Percentiles rank a stretch among this genome's conserved stretches.
These are phyloP conservation scores for Hirtodrosophila confusa DNA, from an alignment of 2,888 invertebrate species.

Conservation along the genomic window DNA sequence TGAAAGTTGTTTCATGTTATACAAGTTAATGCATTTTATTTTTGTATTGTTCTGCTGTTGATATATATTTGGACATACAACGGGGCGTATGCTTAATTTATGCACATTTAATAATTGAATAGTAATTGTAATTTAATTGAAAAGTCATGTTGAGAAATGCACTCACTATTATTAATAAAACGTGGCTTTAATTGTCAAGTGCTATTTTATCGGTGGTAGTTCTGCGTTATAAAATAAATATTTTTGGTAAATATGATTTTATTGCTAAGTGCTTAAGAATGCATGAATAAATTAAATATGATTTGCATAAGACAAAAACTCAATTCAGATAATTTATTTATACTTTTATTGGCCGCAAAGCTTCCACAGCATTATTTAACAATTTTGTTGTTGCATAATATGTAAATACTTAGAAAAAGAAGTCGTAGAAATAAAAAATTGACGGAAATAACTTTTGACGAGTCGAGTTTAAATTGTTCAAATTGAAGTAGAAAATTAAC, in stretches of 20 bases:
- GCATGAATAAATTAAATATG: constrained; percentile 7
- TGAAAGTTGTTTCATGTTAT: constrained; percentile 16
- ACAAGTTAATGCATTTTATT: constrained; percentile 8
- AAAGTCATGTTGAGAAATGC: constrained; percentile 40
- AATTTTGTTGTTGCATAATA: not conserved
- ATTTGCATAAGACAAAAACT: constrained; percentile 16
- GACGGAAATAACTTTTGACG: not conserved
- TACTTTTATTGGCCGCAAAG: constrained; percentile 43
- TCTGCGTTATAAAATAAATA: constrained; percentile 38
- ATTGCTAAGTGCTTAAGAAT: constrained; percentile 1
- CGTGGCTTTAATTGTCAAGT: constrained; percentile 54
- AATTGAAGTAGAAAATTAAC: constrained; percentile 2
- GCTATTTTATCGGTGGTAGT: constrained; percentile 70
- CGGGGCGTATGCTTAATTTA: constrained; percentile 23
- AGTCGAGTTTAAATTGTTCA: constrained; percentile 1
- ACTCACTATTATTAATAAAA: constrained; percentile 40
- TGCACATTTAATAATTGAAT: constrained; percentile 31
- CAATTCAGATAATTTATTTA: constrained; percentile 10
- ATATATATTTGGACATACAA: constrained; percentile 6
- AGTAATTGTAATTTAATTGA: constrained; percentile 46
- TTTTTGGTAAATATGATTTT: not conserved
- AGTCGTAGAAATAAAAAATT: not conserved
- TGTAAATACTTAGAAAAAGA: too few relatives aligned
- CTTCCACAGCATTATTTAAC: not conserved
- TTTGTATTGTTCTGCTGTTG: constrained; percentile 1